A percentile compares a stretch with the other conserved stretches of the same genome.
Evolutionary conservation across 2,113 vertebrate species (phyloP).

Genomic region (Hystrix brachyura): DNA sequence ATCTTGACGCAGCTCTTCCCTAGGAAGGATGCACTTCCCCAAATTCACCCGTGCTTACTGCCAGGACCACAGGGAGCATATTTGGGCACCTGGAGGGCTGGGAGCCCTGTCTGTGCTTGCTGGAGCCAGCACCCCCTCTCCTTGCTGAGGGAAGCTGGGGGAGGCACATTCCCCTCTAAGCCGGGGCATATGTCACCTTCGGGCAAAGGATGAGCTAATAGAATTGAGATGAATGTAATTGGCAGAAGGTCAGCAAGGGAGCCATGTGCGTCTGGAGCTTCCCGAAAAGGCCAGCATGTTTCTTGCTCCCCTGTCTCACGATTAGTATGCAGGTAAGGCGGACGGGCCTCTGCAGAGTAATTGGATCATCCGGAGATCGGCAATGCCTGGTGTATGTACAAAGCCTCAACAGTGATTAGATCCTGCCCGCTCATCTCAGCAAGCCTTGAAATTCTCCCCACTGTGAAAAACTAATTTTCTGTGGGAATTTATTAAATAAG

Average conservation of each 20-base stretch:
- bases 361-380: slow-evolving; percentile 92
- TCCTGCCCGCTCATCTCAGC: slow-evolving; percentile 90
- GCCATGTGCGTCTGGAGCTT: slow-evolving; percentile 82
- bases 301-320: slow-evolving; percentile 82
- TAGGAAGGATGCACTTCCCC: neutral
- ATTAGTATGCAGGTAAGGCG: slow-evolving; percentile 92
- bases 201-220: slow-evolving; percentile 90
- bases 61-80: neutral
- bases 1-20: neutral
- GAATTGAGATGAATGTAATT: slow-evolving; percentile 90
- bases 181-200: slow-evolving; percentile 87
- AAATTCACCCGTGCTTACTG: neutral
- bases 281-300: slow-evolving; percentile 85
- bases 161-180: slow-evolving; percentile 81
- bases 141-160: slow-evolving; percentile 70
- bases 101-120: neutral
- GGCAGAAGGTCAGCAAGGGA: slow-evolving; percentile 89
- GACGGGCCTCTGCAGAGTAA: slow-evolving; percentile 90
- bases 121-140: neutral
- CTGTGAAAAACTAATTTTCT: slow-evolving; percentile 94
- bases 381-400: slow-evolving; percentile 91
- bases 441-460: slow-evolving; percentile 93
- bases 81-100: neutral
- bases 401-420: slow-evolving; percentile 92
- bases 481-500: slow-evolving; percentile 94